Conservation (phyloP, 2,797 vertebrate species). For the Lemur catta region DNA sequence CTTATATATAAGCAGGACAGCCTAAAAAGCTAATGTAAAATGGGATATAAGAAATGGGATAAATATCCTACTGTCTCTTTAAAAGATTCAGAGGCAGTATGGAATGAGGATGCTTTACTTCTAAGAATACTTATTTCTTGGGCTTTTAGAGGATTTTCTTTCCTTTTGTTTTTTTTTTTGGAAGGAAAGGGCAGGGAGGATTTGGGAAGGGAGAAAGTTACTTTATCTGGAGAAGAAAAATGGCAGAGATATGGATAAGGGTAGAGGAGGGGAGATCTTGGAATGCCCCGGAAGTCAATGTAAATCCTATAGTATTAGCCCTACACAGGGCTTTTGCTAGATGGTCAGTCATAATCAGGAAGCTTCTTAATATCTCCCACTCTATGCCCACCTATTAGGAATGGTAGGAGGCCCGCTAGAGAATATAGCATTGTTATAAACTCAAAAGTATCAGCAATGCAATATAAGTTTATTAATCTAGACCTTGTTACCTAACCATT, state of each 20-base stretch:
- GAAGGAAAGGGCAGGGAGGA: rapidly evolving
- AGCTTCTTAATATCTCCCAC: background rate
- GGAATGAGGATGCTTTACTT: background rate
- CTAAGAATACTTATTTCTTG: background rate
- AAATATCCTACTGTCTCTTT: background rate
- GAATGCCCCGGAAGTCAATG: background rate
- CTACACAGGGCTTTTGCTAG: background rate
- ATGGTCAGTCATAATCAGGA: background rate
- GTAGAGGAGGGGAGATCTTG: background rate
- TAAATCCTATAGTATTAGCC: background rate
- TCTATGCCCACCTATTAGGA: background rate
- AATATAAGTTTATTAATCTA: background rate
- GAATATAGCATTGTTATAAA: background rate
- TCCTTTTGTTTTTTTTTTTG: background rate
- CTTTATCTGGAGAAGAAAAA: background rate
- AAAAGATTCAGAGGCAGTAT: background rate
- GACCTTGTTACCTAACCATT: background rate
- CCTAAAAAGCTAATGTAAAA: background rate
- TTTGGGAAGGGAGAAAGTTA: background rate
- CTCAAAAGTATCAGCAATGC: background rate
- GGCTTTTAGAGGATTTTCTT: background rate
- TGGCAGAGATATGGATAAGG: background rate
- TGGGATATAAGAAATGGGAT: background rate
- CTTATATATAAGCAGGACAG: background rate
- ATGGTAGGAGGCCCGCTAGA: background rate